Conservation (phyloP, 1,140 invertebrate genomes). For the Drosophila prosaltans region DNA sequence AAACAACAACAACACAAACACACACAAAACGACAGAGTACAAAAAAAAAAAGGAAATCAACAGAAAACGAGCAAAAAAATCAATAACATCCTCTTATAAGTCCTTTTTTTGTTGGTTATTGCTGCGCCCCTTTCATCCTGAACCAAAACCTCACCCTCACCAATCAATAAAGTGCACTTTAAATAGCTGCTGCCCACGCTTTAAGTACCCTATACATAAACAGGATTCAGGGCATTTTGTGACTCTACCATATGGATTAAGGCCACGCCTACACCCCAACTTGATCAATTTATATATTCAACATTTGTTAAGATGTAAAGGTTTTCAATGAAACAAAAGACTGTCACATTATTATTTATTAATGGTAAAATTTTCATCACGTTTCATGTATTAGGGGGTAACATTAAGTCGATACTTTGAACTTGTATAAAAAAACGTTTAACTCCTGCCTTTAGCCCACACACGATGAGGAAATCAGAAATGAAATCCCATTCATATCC, state of each 20-base stretch:
- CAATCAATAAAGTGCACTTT: slow-evolving; percentile 11
- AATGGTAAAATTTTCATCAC: not conserved
- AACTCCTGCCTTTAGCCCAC: slow-evolving; percentile 8
- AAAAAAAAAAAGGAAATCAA: not conserved
- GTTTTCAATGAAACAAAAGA: no score
- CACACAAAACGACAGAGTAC: not conserved
- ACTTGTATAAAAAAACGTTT: not conserved
- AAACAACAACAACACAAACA: not conserved
- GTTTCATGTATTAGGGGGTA: not conserved
- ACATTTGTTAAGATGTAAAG: no score
- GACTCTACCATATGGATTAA: not conserved
- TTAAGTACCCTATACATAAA: not conserved
- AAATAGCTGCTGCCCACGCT: slow-evolving; percentile 8
- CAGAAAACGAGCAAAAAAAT: slow-evolving; percentile 17
- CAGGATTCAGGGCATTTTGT: not conserved
- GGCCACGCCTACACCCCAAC: no score
- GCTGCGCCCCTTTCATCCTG: slow-evolving; percentile 22
- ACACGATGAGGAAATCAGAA: not conserved
- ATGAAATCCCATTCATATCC: slow-evolving; percentile 2
- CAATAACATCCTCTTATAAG: slow-evolving; percentile 25
- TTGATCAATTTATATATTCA: no score
- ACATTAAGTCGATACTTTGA: not conserved
- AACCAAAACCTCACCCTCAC: slow-evolving; percentile 17
- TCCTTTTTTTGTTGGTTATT: not conserved
- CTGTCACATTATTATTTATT: no score